phyloP scores from a whole-genome alignment of 1,140 invertebrate genomes.

The Lordiphosa clarofinis region DNA sequence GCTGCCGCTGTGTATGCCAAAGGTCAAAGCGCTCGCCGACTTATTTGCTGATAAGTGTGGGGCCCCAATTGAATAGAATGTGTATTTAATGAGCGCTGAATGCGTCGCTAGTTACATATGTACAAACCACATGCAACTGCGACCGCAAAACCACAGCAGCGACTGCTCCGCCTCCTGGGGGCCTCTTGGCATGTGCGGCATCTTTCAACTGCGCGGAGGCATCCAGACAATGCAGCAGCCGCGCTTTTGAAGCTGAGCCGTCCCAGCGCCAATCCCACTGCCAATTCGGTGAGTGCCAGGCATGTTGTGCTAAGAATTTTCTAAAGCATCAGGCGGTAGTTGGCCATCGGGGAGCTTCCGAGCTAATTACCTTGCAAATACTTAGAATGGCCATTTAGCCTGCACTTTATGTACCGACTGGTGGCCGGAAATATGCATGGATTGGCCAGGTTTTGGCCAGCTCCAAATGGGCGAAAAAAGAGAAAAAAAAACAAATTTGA shows the following conservation, averaged over 20 bases:
- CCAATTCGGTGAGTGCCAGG: background rate
- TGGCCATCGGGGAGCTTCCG: constrained; percentile 6
- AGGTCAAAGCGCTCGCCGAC: constrained; percentile 46
- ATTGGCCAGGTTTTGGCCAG: constrained; percentile 59
- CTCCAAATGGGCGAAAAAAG: constrained; percentile 43
- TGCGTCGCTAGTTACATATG: constrained; percentile 54
- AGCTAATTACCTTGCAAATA: constrained; percentile 69
- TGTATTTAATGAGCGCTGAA: constrained; percentile 54
- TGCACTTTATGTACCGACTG: background rate
- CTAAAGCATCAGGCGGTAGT: constrained; percentile 16
- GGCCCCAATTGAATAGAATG: constrained; percentile 37
- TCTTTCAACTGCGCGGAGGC: constrained; percentile 65
- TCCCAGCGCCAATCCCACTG: constrained; percentile 5
- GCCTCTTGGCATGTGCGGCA: constrained; percentile 51
- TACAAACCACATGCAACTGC: constrained; percentile 8
- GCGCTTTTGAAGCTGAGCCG: constrained; percentile 37
- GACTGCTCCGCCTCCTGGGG: constrained; percentile 2
- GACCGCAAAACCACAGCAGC: constrained; percentile 8
- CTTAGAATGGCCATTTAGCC: constrained; percentile 40
- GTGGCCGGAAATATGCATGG: constrained; percentile 72
- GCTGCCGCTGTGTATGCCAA: constrained; percentile 14
- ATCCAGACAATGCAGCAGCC: constrained; percentile 56
- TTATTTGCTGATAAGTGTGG: constrained; percentile 48
- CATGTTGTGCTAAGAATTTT: constrained; percentile 30
- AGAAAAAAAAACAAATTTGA: constrained; percentile 52